Evolutionary conservation across 1,140 invertebrate species (phyloP), one percentile per base, ranked within the genome.

Genomic region (Babylonia areolata): DNA sequence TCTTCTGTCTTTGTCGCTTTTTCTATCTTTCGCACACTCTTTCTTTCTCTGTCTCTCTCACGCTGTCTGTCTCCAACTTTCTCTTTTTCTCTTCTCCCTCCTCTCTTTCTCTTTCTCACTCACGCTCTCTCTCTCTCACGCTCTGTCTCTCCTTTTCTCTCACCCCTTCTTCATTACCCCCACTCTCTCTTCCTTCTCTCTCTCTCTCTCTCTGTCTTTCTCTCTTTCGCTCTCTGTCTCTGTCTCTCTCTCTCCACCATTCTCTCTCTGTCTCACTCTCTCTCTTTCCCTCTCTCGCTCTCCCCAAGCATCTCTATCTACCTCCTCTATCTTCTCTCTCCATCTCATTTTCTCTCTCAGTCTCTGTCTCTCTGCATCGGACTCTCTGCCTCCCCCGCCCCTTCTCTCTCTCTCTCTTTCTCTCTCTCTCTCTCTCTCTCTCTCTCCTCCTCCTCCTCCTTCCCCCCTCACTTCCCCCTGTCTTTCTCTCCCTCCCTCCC

Each of bases 221-320:
- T 80, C 40, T 80, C 40, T 39, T 28, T 31, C n/a, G 31, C 23
- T 64, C 54, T 71, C 81, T 71, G n/a, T 83, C 81, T 64, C 54
- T 64, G 17, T 37, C 12, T 83, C 46, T 33, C 37, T 40, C 64
- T 80, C 33, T 54, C n/a, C 2, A 28, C 5, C 9, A 40, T 17
- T 12, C 35, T 78, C 3, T 42, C 35, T 42, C 35, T 17, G 15
- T 23, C 9, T 42, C 9, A 5, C 28, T 28, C 17, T 42, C 35
- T 78, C 17, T 51, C 17, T 51, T 3, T 51, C 2, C 46, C 9
- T 51, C 9, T 9, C 46, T 51, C 17, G 46, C 17, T 51, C 17
- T 1, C 9, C 9, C n/a, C n/a, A n/a, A n/a, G n/a, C n/a, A n/a
- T n/a, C n/a, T n/a, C n/a, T n/a, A n/a, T n/a, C n/a, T n/a, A n/a